Conservation (phyloP, 2,113 vertebrate genomes). For the Lagenorhynchus albirostris region DNA sequence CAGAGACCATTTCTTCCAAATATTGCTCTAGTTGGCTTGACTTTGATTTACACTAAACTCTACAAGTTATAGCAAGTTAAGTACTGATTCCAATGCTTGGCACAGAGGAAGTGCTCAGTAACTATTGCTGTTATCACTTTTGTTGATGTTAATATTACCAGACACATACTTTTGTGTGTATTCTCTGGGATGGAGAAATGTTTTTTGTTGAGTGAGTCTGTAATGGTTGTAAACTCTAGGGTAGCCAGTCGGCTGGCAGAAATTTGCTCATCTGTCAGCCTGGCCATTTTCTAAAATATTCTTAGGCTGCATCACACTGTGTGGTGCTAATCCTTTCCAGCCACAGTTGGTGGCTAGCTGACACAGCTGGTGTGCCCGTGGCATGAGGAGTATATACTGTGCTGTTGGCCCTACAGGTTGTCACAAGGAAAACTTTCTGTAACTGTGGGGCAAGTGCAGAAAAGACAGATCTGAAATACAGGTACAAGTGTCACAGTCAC, state of each 20-base stretch:
- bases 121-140: not conserved
- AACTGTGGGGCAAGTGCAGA: not conserved
- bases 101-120: not conserved
- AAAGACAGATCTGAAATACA: not conserved
- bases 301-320: not conserved
- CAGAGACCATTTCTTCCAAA: not conserved
- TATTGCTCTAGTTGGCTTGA: not conserved
- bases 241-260: not conserved
- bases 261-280: not conserved
- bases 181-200: not conserved
- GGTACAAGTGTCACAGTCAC: not conserved
- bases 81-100: not conserved
- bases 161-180: not conserved
- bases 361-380: not conserved
- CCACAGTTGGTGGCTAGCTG: not conserved
- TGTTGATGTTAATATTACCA: not conserved
- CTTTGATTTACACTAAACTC: not conserved
- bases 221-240: not conserved
- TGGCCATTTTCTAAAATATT: not conserved
- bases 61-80: not conserved
- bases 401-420: not conserved
- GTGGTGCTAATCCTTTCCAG: not conserved
- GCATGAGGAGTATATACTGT: not conserved
- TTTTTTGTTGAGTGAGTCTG: not conserved
- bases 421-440: not conserved